phyloP scores from a whole-genome alignment of 2,113 vertebrate genomes.

The Dipodomys stephensi region DNA sequence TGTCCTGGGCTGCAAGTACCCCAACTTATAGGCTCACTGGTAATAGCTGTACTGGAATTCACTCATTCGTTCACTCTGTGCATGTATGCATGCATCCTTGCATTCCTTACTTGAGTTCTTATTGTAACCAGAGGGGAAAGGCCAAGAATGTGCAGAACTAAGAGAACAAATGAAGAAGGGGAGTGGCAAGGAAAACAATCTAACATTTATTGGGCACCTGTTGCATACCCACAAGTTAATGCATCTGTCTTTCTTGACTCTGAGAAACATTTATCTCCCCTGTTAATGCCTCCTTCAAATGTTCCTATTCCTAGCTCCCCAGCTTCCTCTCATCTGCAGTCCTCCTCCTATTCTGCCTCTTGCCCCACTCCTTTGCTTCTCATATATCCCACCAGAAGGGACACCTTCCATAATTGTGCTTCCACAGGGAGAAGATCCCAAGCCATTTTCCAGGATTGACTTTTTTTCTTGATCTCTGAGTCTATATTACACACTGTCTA shows the following conservation, averaged over 20 bases:
- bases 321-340: not conserved
- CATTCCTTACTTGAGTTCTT: not conserved
- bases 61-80: not conserved
- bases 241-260: not conserved
- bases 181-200: not conserved
- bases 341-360: not conserved
- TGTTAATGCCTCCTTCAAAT: too few species aligned
- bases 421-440: not conserved
- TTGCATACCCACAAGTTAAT: not conserved
- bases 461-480: not conserved
- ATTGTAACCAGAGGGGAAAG: not conserved
- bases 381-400: not conserved
- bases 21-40: not conserved
- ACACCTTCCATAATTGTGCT: not conserved
- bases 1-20: too few species aligned
- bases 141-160: not conserved
- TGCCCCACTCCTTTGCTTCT: not conserved
- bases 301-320: not conserved
- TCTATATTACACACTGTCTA: not conserved
- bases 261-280: too few species aligned
- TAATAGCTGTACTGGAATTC: too few species aligned
- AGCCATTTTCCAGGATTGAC: not conserved
- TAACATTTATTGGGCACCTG: not conserved
- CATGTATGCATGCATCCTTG: not conserved
- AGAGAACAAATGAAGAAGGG: not conserved